Percentiles rank a stretch among this genome's conserved stretches.
Conservation (phyloP, 2,113 vertebrate species). For the Colius striatus region DNA sequence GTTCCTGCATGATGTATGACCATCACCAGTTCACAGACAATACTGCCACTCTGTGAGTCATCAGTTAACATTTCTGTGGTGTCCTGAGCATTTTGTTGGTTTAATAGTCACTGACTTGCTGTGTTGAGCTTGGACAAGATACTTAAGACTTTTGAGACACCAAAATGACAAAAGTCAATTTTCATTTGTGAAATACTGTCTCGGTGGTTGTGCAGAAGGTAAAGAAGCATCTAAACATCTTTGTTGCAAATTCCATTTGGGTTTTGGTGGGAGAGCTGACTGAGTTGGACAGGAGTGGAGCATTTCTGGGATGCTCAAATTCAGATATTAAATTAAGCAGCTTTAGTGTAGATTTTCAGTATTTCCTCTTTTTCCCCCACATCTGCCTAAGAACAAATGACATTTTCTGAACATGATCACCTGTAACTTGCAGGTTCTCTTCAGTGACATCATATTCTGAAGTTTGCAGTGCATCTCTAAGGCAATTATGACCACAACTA, state of each 20-base stretch:
- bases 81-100: not conserved
- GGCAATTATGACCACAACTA: not conserved
- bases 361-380: not conserved
- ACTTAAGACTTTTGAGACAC: not conserved
- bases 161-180: not conserved
- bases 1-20: fast-evolving
- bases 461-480: not conserved
- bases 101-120: not conserved
- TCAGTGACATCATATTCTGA: not conserved
- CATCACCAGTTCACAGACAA: not conserved
- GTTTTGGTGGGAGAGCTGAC: not conserved
- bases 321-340: not conserved
- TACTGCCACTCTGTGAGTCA: not conserved
- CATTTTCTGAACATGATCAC: not conserved
- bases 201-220: not conserved
- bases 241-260: not conserved
- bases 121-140: not conserved
- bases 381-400: not conserved
- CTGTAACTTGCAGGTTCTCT: not conserved
- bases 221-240: not conserved
- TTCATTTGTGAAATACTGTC: not conserved
- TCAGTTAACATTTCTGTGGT: not conserved
- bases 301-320: not conserved
- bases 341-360: not conserved
- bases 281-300: not conserved